Percentiles rank a stretch among this genome's conserved stretches.
These are phyloP conservation scores for Hybos culiciformis DNA, from an alignment of 2,888 invertebrate genomes.

Conservation along the genomic window DNA sequence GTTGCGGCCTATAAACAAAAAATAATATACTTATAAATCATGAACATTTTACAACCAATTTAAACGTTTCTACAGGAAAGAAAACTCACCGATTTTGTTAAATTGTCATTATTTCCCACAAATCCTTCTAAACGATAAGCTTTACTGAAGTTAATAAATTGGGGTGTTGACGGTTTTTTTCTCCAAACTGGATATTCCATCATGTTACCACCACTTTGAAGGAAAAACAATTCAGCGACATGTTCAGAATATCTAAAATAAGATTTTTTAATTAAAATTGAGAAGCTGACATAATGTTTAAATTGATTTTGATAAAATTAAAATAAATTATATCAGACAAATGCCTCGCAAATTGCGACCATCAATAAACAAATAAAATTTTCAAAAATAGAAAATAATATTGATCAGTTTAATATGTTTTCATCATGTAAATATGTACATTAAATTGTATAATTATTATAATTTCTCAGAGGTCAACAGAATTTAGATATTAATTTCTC, in stretches of 20 bases:
- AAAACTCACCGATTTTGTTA: slow-evolving; percentile 6
- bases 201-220: slow-evolving; percentile 75
- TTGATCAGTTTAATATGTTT: no score
- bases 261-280: not conserved
- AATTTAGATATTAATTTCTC: no score
- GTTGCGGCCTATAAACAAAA: not conserved
- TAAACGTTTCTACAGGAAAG: not conserved
- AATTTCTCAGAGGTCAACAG: no score
- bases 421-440: no score
- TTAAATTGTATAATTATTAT: no score
- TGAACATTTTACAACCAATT: not conserved
- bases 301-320: no score
- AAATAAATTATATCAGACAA: slow-evolving; percentile 1
- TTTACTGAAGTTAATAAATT: slow-evolving; percentile 60
- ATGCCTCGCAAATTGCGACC: no score
- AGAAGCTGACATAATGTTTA: no score
- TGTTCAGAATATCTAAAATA: slow-evolving; percentile 52
- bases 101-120: slow-evolving; percentile 14
- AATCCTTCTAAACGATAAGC: slow-evolving; percentile 49
- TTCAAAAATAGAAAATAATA: no score
- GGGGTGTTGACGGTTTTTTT: slow-evolving; percentile 62
- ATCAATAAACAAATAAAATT: no score
- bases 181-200: slow-evolving; percentile 78
- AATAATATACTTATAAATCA: not conserved
- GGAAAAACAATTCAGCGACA: slow-evolving; percentile 72